Percentiles rank a stretch among this genome's conserved stretches.
phyloP scores from a whole-genome alignment of 2,113 vertebrate genomes.

The Psittacula cyanocephala region DNA sequence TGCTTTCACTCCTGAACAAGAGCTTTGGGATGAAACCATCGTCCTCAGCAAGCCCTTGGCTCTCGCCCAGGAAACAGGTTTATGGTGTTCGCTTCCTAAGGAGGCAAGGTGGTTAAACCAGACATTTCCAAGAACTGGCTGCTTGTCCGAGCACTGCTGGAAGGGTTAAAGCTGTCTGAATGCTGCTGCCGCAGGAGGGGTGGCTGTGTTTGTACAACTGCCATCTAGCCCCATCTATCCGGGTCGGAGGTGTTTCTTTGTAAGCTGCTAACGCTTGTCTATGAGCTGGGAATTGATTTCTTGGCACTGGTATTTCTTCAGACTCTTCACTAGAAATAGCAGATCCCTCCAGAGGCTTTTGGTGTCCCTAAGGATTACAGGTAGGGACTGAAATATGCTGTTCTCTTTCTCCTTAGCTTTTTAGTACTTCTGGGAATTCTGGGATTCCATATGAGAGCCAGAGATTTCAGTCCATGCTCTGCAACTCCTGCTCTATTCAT shows the following conservation, averaged over 20 bases:
- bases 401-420: background rate
- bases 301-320: background rate
- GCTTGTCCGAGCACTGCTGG: background rate
- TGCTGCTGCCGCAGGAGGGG: background rate
- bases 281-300: background rate
- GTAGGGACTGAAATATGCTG: background rate
- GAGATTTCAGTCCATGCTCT: background rate
- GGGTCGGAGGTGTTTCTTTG: background rate
- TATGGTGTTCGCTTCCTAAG: background rate
- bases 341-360: background rate
- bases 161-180: background rate
- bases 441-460: background rate
- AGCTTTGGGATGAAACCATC: background rate
- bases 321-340: background rate
- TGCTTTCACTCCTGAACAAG: background rate
- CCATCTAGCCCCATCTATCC: background rate
- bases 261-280: background rate
- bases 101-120: background rate
- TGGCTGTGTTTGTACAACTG: background rate
- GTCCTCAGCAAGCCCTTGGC: background rate
- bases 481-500: background rate
- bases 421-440: background rate
- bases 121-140: background rate
- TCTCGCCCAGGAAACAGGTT: background rate
- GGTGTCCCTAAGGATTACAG: background rate